Conservation (phyloP, 2,888 invertebrate species). For the Cordylochernes scorpioides region DNA sequence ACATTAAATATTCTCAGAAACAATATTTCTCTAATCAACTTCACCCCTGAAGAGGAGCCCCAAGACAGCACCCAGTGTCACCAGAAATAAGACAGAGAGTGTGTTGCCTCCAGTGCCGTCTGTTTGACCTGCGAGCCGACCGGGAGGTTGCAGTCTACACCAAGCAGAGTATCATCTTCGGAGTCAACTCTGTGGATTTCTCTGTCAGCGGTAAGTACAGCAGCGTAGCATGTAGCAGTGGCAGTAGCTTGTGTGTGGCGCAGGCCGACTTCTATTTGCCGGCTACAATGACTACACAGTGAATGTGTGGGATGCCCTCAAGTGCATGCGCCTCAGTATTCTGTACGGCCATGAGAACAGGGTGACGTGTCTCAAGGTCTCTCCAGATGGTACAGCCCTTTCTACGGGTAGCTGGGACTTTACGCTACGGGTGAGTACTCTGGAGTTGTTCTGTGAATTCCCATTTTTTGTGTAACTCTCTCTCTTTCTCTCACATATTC, state of each 20-base stretch:
- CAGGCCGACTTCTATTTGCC: slow-evolving; percentile 74
- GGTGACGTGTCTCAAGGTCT: slow-evolving; percentile 65
- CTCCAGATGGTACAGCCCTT: slow-evolving; percentile 89
- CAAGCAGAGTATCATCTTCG: slow-evolving; percentile 90
- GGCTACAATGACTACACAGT: slow-evolving; percentile 97
- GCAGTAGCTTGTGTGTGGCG: slow-evolving; percentile 2
- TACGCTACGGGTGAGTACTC: slow-evolving; percentile 63
- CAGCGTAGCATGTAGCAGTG: too few species aligned
- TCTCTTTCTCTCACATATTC: too few species aligned
- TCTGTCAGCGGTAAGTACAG: slow-evolving; percentile 50
- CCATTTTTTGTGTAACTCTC: too few species aligned
- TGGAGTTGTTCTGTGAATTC: too few species aligned
- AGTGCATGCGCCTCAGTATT: slow-evolving; percentile 61
- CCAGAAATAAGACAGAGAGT: too few species aligned
- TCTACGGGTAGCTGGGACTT: slow-evolving; percentile 94
- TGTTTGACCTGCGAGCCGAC: slow-evolving; percentile 91
- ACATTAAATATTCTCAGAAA: too few species aligned
- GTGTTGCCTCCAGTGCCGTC: slow-evolving; percentile 39
- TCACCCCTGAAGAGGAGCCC: too few species aligned
- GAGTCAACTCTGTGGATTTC: slow-evolving; percentile 89
- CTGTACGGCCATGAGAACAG: slow-evolving; percentile 88
- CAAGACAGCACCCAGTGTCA: too few species aligned
- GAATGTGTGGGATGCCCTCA: slow-evolving; percentile 92
- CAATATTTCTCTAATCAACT: too few species aligned
- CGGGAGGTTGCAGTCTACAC: slow-evolving; percentile 83